Base-by-base conservation (phyloP, 2,888 invertebrate genomes). In the Ectropis crepuscularia region DNA sequence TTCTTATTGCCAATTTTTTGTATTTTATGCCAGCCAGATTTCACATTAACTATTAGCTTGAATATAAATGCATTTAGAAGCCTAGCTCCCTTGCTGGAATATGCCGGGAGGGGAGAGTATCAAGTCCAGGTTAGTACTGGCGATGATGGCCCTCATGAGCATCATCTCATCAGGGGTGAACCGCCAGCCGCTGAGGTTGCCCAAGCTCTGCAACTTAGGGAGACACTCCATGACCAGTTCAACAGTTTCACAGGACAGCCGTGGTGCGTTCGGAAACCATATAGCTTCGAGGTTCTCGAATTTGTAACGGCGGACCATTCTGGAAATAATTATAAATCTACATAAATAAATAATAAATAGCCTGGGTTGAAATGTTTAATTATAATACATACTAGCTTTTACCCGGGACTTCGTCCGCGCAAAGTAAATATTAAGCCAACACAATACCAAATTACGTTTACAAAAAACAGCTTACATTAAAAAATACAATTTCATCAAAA, bases 251-350 rank as follows among this genome's bases (percentile, higher is more conserved):
- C 91, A 82, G 0, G 95, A 95, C 38, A 96, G 86, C 53, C 94
- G 94, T 7, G 94, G 94, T 0, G 96, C 96, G 75, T 94, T 93
- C 1, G 95, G 95, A 71, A 96, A 95, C 95, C 95, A 95, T 61
- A 96, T 87, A 63, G 95, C 94, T 87, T 96, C 95, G 47, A 96
- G 86, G 65, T 93, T 84, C 41, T 92, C 87, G 75, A 96, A 95
- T 71, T 95, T 94, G 79, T 95, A 92, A 54, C 95, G 94, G 12
- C 94, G 94, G 69, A 95, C 92, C 80, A 96, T 92, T 77, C 95
- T 95, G 87, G 73, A 94, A 88, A 10, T 43, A n/a, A n/a, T n/a
- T n/a, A n/a, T n/a, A n/a, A n/a, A n/a, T n/a, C n/a, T n/a, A n/a
- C n/a, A n/a, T n/a, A n/a, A n/a, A n/a, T n/a, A n/a, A n/a, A n/a